Evolutionary conservation across 2,797 vertebrate genomes (phyloP).

Genomic region (Calcarius lapponicus): DNA sequence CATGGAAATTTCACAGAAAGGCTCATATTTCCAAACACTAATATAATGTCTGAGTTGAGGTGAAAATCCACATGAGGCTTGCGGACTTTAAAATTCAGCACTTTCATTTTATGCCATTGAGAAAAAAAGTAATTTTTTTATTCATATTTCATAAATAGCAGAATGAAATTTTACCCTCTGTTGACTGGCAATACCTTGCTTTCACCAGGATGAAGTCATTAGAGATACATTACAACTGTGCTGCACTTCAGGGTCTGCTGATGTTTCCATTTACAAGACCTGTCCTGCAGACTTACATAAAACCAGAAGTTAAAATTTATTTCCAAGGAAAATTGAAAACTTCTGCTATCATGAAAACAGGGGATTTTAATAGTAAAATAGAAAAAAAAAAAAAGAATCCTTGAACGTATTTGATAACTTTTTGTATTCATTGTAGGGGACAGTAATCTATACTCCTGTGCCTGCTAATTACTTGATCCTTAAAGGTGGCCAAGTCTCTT

Average conservation of each 20-base stretch:
- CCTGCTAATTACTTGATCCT: background rate
- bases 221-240: background rate
- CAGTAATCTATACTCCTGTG: background rate
- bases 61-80: conserved; percentile 45
- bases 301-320: background rate
- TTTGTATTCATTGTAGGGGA: background rate
- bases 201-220: conserved; percentile 39
- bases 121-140: conserved; percentile 25
- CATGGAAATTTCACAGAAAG: conserved; percentile 64
- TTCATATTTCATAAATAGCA: conserved; percentile 47
- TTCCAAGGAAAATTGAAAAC: background rate
- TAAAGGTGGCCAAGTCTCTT: background rate
- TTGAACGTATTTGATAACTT: background rate
- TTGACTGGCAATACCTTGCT: conserved; percentile 22
- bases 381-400: background rate
- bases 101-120: conserved; percentile 53
- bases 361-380: background rate
- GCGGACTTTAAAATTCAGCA: conserved; percentile 25
- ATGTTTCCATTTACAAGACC: background rate
- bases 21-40: conserved; percentile 22
- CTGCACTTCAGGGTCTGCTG: conserved; percentile 8
- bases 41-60: conserved; percentile 30
- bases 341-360: background rate
- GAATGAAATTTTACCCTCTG: conserved; percentile 57
- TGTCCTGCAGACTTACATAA: background rate